phyloP scores from a whole-genome alignment of 1,140 invertebrate species.

The Euura saliciscinereae region DNA sequence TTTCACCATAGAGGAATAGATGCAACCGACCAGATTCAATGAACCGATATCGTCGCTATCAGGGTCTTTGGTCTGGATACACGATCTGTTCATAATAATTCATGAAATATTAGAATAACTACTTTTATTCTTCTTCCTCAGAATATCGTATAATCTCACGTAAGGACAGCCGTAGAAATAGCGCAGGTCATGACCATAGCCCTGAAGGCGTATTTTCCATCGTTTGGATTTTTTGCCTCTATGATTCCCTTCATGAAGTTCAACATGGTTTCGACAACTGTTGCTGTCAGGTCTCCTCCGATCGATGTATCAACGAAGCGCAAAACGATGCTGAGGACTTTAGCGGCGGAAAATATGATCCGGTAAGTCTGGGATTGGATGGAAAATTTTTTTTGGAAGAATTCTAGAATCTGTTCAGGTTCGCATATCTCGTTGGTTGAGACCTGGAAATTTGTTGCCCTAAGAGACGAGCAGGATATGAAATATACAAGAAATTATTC shows the following conservation, averaged over 20 bases:
- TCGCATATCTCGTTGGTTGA: neutral
- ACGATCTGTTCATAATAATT: neutral
- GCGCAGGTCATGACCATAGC: neutral
- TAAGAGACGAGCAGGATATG: neutral
- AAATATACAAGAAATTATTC: constrained; percentile 9
- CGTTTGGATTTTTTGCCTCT: neutral
- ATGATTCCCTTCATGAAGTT: neutral
- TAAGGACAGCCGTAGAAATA: neutral
- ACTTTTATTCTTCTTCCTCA: neutral
- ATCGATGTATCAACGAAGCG: too few species aligned
- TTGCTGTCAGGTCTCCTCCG: neutral
- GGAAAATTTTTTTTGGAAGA: neutral
- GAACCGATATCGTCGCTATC: neutral
- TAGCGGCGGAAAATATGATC: neutral
- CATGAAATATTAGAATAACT: neutral
- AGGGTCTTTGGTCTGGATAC: neutral
- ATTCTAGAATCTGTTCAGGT: neutral
- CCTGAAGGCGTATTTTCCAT: neutral
- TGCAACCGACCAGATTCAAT: constrained; percentile 19
- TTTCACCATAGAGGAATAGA: constrained; percentile 22
- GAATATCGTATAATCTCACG: neutral
- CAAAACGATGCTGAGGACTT: neutral
- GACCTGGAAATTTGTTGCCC: neutral
- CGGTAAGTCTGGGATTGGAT: neutral
- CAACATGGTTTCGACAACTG: neutral